These are phyloP conservation scores for Geotrupes spiniger DNA, from an alignment of 2,888 invertebrate genomes.

Conservation along the genomic window DNA sequence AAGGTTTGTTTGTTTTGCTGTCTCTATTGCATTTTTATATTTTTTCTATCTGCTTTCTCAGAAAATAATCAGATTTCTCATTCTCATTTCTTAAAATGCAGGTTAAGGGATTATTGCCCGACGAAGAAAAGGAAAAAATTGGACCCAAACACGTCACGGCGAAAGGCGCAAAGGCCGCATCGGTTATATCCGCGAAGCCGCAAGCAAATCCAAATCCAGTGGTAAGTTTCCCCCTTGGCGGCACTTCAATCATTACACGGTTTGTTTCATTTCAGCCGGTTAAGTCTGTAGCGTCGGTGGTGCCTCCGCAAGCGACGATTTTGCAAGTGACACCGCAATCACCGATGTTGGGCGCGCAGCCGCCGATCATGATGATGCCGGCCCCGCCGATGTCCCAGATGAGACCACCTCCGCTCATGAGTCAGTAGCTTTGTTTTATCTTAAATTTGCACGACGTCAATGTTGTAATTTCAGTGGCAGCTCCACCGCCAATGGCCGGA, in stretches of 20 bases:
- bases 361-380: conserved; percentile 63
- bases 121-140: conserved; percentile 96
- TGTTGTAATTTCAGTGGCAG: conserved; percentile 43
- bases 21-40: conserved; percentile 6
- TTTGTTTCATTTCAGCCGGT: conserved; percentile 36
- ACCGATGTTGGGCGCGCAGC: conserved; percentile 52
- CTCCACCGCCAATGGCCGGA: conserved; percentile 52
- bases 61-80: too few relatives aligned
- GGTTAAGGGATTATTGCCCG: conserved; percentile 86
- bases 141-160: conserved; percentile 78
- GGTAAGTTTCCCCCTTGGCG: too few relatives aligned
- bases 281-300: conserved; percentile 50
- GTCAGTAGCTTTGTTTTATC: conserved; percentile 48
- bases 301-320: conserved; percentile 29
- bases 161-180: conserved; percentile 43
- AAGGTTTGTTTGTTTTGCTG: conserved; percentile 60
- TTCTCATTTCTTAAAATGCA: too few relatives aligned
- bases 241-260: too few relatives aligned
- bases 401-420: conserved; percentile 59
- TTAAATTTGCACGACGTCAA: conserved; percentile 8
- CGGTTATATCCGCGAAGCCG: conserved; percentile 50
- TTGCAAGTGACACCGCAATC: conserved; percentile 51
- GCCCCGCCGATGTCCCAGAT: conserved; percentile 58
- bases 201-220: conserved; percentile 35
- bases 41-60: too few relatives aligned